Evolutionary conservation across 2,113 vertebrate species (phyloP), one percentile per base, ranked within the genome.

Genomic region (Willisornis vidua): DNA sequence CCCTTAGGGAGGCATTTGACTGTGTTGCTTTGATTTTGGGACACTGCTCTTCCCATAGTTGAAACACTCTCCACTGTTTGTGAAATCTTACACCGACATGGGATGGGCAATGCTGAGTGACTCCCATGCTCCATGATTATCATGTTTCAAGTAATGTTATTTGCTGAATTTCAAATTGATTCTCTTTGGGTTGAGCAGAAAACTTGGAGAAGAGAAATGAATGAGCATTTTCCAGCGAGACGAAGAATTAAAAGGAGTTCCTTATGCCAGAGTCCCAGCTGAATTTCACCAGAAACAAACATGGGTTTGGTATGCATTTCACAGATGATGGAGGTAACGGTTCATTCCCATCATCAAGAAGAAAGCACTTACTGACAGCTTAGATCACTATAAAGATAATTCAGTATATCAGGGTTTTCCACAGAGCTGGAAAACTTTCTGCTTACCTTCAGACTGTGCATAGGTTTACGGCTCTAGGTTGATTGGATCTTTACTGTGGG

Each of bases 141-240:
- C 16, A 24, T 87, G 45, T 91, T 94, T 81, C 52, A 74, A 55
- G 29, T 75, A 61, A 71, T 74, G n/a, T 68, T 91, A 59, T 37
- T 83, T 87, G 51, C 71, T 93, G 78, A 89, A 87, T 97, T 96
- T 87, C 90, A 84, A 90, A 58, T 75, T 68, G 61, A 70, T 91
- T 96, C 62, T 89, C 59, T 89, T 93, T 87, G 87, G 37, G 41
- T 82, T 89, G 78, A 94, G 73, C 84, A 95, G 93, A 93, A 92
- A 63, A 86, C 75, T 77, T 65, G 45, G 72, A 85, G 54, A 77
- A 89, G 76, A 92, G 15, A 92, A 90, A 95, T 57, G 35, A 93
- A 81, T 52, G 72, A 74, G 48, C 52, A 65, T 91, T 95, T 84
- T 89, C 37, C 84, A 87, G 37, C 1, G 7, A 81, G 68, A 55